Percentiles rank a stretch among this genome's conserved stretches.
Conservation (phyloP, 2,888 invertebrate genomes). For the Eilema caniola region DNA sequence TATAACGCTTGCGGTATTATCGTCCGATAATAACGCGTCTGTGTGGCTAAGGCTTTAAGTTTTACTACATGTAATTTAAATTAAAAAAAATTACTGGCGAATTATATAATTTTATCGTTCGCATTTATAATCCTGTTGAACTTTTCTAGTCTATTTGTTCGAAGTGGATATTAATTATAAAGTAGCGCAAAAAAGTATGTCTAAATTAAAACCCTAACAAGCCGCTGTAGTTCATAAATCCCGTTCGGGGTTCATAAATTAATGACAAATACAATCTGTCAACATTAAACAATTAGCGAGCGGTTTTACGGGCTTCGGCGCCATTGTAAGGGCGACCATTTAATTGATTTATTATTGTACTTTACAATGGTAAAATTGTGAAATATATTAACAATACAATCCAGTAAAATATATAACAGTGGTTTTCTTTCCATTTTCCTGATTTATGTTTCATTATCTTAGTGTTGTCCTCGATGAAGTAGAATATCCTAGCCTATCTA, state of each 20-base stretch:
- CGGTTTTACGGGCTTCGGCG: constrained; percentile 30
- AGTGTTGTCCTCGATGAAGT: no score
- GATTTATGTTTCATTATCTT: neutral
- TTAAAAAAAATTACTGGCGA: no score
- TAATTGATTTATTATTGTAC: constrained; percentile 52
- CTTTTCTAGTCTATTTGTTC: no score
- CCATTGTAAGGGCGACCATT: constrained; percentile 38
- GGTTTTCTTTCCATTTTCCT: neutral
- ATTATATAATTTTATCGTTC: no score
- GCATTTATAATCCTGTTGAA: no score
- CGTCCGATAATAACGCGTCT: no score
- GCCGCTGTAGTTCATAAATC: constrained; percentile 43
- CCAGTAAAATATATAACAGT: constrained; percentile 32
- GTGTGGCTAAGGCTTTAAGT: no score
- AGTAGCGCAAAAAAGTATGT: constrained; percentile 20
- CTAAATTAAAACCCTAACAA: constrained; percentile 25
- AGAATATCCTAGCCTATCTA: no score
- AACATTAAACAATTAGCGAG: constrained; percentile 41
- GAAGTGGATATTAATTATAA: neutral
- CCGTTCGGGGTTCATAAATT: constrained; percentile 28
- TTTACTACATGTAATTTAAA: no score
- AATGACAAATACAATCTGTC: constrained; percentile 49
- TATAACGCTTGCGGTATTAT: no score
- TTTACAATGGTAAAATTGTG: constrained; percentile 39
- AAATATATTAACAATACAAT: constrained; percentile 48